Base-by-base conservation (phyloP, 2,888 invertebrate genomes). In the Drosophila stalkeri region DNA sequence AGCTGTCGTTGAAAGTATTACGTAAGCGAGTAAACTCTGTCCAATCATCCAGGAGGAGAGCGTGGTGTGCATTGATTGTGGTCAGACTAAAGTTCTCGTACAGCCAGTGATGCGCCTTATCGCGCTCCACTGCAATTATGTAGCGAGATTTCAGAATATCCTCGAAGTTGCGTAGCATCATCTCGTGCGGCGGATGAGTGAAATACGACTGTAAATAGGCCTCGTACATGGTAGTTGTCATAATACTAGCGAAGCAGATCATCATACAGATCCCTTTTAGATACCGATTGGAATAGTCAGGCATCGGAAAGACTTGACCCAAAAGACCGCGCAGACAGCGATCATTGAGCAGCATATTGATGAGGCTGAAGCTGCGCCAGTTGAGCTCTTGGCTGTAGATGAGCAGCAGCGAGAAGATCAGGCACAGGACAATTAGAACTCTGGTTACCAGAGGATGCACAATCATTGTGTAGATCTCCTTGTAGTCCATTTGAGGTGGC, bases 141-240 rank as follows among this genome's bases (percentile, higher is more conserved):
- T 54, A 64, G 16, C 41, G 71, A 0, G 71, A 67, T 0, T 8
- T 1, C 0, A 12, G 27, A 1, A 84, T 9, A 4, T 80, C 82
- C 3, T 27, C 16, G 7, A 72, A 27, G 16, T 20, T 65, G 2
- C 33, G 69, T 2, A 77, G 0, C 0, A 6, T 11, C 0, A 63
- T 23, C 47, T 75, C 55, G 0, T 46, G 3, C 0, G 87, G 84
- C 0, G 82, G 83, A 3, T 68, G 59, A 0, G 72, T 80, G n/a
- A 87, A 76, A 12, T 64, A 70, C 4, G 86, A 46, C 14, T 90
- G 76, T 55, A 89, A 35, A 7, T 76, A 90, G 7, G 77, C 71
- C 18, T 61, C 62, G 43, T 87, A 89, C 90, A 89, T 89, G 44
- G 87, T 86, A 18, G 77, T 80, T 3, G 74, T 71, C 81, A 87